Evolutionary conservation across 2,113 vertebrate species (phyloP), one percentile per base, ranked within the genome.

Genomic region (Pagrus major): DNA sequence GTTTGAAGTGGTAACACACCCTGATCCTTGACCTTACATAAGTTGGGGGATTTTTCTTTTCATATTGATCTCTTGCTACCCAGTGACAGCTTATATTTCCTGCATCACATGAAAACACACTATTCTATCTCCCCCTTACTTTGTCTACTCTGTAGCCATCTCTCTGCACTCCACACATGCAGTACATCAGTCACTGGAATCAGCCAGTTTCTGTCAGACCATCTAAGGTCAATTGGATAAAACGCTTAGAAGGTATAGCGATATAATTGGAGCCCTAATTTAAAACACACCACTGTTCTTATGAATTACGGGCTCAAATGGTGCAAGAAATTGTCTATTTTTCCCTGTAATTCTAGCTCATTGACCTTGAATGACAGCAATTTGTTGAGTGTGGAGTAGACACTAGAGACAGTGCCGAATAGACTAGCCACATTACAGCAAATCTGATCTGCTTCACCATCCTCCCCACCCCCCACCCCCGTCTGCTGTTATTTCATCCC

Each of bases 301-400:
- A 90, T 83, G 75, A 92, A 92, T 89, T 88, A 88, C 72, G 1
- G 78, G 75, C 86, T 93, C 79, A 91, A 93, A 92, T 92, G 86
- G 81, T 85, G 89, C 86, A 72, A 64, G 80, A 89, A 90, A 91
- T 89, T 64, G 80, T 89, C 80, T 76, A 82, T 90, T 91, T 91
- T 86, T 54, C 68, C 68, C 59, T 59, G 80, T 88, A 89, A 91
- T 90, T 93, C 80, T 74, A 80, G 76, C 91, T 92, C 89, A 87
- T 93, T 93, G 91, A 93, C 92, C 93, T 92, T 91, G 90, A 91
- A 91, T 88, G 90, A 90, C 86, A 86, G 90, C 81, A 93, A 90
- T 93, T 92, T 90, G 83, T 86, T 68, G 81, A 86, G 75, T 59
- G 58, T 81, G 75, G 77, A 88, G 84, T 80, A 87, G 88, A 89